A percentile compares a stretch with the other conserved stretches of the same genome.
These are phyloP conservation scores for Tragelaphus strepsiceros DNA, from an alignment of 2,113 vertebrate genomes.

Conservation along the genomic window DNA sequence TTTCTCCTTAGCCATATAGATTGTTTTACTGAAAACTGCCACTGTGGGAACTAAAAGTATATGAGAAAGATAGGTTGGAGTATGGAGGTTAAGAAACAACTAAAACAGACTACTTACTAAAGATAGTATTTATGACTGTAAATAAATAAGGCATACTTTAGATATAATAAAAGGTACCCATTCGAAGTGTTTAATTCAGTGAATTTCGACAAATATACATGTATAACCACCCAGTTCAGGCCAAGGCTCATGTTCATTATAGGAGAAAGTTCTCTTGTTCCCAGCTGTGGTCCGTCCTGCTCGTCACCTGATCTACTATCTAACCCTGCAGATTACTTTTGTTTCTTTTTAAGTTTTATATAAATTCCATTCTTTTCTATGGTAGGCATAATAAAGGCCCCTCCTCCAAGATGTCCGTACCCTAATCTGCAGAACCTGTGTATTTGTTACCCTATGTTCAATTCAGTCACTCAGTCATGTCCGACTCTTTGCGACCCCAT, in stretches of 20 bases:
- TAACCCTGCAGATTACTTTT: neutral
- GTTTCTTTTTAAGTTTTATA: neutral
- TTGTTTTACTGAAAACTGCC: neutral
- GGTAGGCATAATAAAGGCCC: neutral
- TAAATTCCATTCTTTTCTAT: neutral
- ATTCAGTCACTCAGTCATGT: neutral
- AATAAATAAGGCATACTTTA: neutral
- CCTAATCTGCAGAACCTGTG: neutral
- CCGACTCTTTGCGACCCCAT: neutral
- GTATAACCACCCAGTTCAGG: neutral
- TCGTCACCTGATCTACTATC: neutral
- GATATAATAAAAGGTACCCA: neutral
- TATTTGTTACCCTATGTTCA: neutral
- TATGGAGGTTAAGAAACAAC: neutral
- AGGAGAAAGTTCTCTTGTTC: neutral
- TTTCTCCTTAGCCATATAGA: neutral
- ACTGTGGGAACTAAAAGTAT: neutral
- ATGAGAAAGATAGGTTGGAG: neutral
- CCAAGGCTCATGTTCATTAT: neutral
- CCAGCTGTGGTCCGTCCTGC: neutral
- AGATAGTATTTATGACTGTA: neutral
- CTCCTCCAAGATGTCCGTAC: neutral
- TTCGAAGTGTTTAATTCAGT: neutral
- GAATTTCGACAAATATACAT: neutral
- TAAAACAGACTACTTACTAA: neutral